phyloP scores from a whole-genome alignment of 2,888 invertebrate species.

The Meteorus cinctellus region DNA sequence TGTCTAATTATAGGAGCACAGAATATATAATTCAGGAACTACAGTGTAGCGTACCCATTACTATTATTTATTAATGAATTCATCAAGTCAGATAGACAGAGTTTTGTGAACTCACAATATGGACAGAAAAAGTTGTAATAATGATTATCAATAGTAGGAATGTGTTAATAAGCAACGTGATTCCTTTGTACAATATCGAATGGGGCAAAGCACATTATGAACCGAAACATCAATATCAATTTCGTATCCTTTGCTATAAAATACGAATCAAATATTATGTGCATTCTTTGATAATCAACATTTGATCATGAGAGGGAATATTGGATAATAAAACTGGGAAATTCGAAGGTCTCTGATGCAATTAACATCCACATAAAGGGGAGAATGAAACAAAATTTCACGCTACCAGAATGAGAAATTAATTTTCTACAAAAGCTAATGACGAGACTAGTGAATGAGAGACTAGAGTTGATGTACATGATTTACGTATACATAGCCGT shows the following conservation, averaged over 20 bases:
- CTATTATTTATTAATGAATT: too few species aligned
- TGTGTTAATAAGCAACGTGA: too few species aligned
- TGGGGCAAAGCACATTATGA: too few species aligned
- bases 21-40: neutral
- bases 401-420: neutral
- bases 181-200: too few species aligned
- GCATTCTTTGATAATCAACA: neutral
- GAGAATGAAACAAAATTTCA: constrained; percentile 17
- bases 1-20: neutral
- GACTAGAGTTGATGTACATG: neutral
- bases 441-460: constrained; percentile 28
- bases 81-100: too few species aligned
- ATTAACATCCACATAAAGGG: neutral
- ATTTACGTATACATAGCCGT: constrained; percentile 17
- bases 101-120: too few species aligned
- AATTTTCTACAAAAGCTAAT: constrained; percentile 26
- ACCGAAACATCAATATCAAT: too few species aligned
- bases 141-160: too few species aligned
- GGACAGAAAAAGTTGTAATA: too few species aligned
- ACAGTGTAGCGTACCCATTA: too few species aligned
- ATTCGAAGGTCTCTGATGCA: neutral
- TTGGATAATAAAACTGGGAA: neutral
- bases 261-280: neutral
- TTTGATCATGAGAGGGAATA: neutral
- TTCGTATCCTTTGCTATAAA: neutral